Evolutionary conservation across 2,113 vertebrate genomes (phyloP).

Genomic region (Eretmochelys imbricata): DNA sequence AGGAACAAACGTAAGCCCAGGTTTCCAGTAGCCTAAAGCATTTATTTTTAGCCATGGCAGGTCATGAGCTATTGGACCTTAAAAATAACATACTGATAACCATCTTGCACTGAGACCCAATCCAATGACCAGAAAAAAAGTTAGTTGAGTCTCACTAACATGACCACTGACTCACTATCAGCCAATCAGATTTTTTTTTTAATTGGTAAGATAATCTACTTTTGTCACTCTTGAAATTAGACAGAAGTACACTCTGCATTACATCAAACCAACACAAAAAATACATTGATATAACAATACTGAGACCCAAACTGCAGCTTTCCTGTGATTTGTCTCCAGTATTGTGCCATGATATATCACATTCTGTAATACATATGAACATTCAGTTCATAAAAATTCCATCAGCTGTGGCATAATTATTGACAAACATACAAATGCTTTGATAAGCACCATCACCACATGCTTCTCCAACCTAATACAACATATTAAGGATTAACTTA

Average conservation of each 20-base stretch:
- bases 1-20: background rate
- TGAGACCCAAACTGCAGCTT: rapidly evolving
- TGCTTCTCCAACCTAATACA: background rate
- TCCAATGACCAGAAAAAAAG: background rate
- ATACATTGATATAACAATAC: background rate
- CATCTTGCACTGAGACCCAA: background rate
- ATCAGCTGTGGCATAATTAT: background rate
- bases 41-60: background rate
- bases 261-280: background rate
- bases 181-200: background rate
- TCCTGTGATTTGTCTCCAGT: background rate
- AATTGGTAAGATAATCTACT: background rate
- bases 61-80: background rate
- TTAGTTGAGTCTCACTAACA: background rate
- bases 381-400: background rate
- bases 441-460: background rate
- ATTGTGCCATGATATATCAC: background rate
- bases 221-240: background rate
- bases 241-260: background rate
- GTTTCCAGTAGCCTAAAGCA: background rate
- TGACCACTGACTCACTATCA: background rate
- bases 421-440: background rate
- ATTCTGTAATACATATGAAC: background rate
- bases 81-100: background rate
- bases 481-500: conserved; percentile 80